Conservation (phyloP, 2,888 invertebrate genomes). For the Leptothorax acervorum region DNA sequence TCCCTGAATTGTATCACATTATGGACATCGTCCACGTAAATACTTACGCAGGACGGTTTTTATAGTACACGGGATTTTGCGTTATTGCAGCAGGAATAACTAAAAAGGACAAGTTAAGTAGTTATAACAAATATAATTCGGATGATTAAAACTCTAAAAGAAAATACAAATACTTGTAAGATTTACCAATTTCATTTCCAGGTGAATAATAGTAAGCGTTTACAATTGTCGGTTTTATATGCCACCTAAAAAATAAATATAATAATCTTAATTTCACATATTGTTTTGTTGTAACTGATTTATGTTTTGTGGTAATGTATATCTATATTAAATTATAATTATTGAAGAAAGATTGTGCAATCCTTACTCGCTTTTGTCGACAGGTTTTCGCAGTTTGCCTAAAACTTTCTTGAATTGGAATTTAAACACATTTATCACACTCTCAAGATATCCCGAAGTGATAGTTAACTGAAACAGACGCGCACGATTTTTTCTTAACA, state of each 20-base stretch:
- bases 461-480: neutral
- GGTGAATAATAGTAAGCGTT: neutral
- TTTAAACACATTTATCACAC: neutral
- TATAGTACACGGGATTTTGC: conserved; percentile 1
- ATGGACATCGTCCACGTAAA: neutral
- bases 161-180: neutral
- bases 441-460: neutral
- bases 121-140: neutral
- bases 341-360: neutral
- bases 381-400: neutral
- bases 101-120: neutral
- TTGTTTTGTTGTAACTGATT: neutral
- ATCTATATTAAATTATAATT: neutral
- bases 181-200: conserved; percentile 1
- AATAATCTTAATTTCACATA: neutral
- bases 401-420: neutral
- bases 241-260: neutral
- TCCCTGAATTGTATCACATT: neutral
- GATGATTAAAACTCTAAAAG: neutral
- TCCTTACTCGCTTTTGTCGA: neutral
- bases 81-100: conserved; percentile 12
- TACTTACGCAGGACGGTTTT: conserved; percentile 13
- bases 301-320: neutral
- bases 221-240: neutral
- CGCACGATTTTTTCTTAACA: neutral